Percentiles rank a stretch among this genome's conserved stretches.
Conservation (phyloP, 2,888 invertebrate species). For the Lepeophtheirus nordmannii region DNA sequence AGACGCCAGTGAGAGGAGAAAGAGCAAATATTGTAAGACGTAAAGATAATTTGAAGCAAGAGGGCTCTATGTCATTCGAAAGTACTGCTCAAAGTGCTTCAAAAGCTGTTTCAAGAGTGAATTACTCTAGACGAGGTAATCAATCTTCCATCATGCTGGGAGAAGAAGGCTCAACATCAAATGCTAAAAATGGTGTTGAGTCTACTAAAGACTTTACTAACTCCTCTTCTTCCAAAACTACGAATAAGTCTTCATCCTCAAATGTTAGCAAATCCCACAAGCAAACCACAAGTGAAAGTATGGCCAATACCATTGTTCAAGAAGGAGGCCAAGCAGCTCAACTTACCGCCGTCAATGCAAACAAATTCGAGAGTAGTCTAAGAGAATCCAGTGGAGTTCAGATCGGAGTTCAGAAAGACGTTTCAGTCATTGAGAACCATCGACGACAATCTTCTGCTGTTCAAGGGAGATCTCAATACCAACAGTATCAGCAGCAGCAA, state of each 20-base stretch:
- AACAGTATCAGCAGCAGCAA: not conserved
- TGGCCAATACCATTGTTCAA: slow-evolving; percentile 5
- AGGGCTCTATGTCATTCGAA: slow-evolving; percentile 25
- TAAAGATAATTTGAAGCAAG: slow-evolving; percentile 29
- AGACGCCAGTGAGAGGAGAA: slow-evolving; percentile 8
- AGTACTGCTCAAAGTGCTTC: slow-evolving; percentile 16
- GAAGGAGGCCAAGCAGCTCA: not conserved
- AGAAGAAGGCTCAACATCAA: slow-evolving; percentile 11
- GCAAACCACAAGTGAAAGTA: slow-evolving; percentile 6
- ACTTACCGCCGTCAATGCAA: slow-evolving; percentile 16
- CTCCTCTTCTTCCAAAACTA: not conserved
- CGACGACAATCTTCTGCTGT: slow-evolving; percentile 16
- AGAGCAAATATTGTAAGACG: slow-evolving; percentile 24
- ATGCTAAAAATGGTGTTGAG: not conserved
- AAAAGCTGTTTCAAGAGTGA: slow-evolving; percentile 2
- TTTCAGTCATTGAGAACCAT: slow-evolving; percentile 24
- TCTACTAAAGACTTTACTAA: not conserved
- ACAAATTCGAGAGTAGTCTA: slow-evolving; percentile 23
- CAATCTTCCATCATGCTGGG: slow-evolving; percentile 16
- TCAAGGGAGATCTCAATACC: not conserved
- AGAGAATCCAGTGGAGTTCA: slow-evolving; percentile 13
- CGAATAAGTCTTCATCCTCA: not conserved
- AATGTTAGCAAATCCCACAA: not conserved
- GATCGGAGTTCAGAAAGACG: slow-evolving; percentile 18
- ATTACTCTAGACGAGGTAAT: not conserved